phyloP scores from a whole-genome alignment of 2,888 invertebrate genomes.

The Drosophila subquinaria region DNA sequence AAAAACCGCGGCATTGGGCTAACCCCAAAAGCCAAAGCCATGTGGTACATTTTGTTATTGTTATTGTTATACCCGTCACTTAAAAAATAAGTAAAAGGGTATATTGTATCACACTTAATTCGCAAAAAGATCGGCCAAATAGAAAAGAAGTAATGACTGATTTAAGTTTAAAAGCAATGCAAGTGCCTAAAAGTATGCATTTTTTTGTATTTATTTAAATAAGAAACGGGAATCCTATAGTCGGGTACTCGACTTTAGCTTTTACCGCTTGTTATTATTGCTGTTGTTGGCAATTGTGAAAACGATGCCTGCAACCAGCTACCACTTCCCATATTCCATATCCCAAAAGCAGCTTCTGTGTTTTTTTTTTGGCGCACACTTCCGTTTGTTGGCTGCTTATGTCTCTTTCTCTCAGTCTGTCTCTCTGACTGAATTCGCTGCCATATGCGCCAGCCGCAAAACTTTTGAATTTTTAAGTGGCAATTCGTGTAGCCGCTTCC shows the following conservation, averaged over 20 bases:
- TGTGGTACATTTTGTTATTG: conserved; percentile 67
- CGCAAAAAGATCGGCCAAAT: no score
- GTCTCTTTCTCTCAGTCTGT: background rate
- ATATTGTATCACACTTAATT: no score
- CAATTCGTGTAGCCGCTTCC: conserved; percentile 77
- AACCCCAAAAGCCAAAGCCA: conserved; percentile 63
- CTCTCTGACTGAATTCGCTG: conserved; percentile 22
- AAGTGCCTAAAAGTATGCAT: no score
- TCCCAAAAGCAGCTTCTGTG: conserved; percentile 18
- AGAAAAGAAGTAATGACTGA: no score
- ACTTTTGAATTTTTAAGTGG: conserved; percentile 81
- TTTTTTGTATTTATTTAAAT: no score
- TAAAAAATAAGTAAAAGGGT: no score
- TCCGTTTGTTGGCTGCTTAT: conserved; percentile 47
- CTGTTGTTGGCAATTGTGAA: conserved; percentile 59
- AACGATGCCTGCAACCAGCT: conserved; percentile 28
- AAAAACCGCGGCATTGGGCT: conserved; percentile 66
- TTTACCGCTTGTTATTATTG: conserved; percentile 49
- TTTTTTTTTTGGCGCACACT: conserved; percentile 31
- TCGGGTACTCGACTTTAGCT: no score
- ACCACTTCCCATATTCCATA: conserved; percentile 7
- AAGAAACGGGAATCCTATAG: no score
- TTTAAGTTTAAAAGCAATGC: no score
- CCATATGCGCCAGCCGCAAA: conserved; percentile 77
- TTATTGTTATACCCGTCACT: conserved; percentile 50